Evolutionary conservation across 2,797 vertebrate species (phyloP).

Genomic region (Lagorchestes hirsutus): DNA sequence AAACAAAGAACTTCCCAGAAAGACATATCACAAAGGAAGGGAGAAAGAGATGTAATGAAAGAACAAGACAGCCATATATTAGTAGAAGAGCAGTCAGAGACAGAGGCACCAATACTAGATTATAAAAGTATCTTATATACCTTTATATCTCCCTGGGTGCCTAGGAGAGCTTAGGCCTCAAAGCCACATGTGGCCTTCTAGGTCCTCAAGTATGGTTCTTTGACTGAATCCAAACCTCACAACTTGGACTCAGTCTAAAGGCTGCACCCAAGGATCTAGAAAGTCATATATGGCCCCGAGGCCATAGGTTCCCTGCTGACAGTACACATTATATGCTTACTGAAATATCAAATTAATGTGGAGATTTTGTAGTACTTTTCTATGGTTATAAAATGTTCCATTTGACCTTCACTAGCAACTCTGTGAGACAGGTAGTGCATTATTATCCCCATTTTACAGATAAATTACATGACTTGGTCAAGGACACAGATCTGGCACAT

Average conservation of each 20-base stretch:
- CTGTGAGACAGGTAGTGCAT: neutral
- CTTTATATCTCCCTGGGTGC: neutral
- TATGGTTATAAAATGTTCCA: constrained; percentile 1
- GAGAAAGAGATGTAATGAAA: neutral
- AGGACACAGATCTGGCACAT: neutral
- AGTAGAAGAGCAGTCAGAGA: neutral
- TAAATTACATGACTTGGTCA: neutral
- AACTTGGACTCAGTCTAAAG: too few relatives aligned
- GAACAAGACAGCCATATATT: neutral
- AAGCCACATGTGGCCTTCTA: too few relatives aligned
- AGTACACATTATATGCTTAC: neutral
- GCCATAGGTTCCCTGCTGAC: too few relatives aligned
- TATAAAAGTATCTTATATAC: neutral
- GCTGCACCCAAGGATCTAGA: too few relatives aligned
- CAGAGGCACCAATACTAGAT: neutral
- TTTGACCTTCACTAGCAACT: constrained; percentile 24
- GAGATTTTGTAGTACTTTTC: neutral
- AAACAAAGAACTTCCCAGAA: neutral
- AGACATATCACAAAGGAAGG: neutral
- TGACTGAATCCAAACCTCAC: too few relatives aligned
- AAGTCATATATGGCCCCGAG: too few relatives aligned
- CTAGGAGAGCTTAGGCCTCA: neutral
- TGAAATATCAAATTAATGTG: neutral
- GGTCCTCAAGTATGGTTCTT: too few relatives aligned
- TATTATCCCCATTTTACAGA: neutral